These are phyloP conservation scores for Hydrolagus affinis DNA, from an alignment of 2,113 vertebrate genomes.

Conservation along the genomic window DNA sequence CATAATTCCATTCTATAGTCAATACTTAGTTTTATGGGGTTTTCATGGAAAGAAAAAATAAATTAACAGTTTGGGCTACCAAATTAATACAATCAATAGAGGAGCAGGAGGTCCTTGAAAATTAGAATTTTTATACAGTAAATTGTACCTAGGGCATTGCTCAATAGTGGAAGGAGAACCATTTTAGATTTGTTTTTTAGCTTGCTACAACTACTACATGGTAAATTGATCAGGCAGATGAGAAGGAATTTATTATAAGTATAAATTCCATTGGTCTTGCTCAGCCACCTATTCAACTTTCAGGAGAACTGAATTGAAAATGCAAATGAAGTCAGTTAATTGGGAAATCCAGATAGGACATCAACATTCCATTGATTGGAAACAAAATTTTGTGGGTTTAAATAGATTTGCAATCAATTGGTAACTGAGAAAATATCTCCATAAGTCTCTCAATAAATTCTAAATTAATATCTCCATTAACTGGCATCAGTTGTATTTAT, in stretches of 20 bases:
- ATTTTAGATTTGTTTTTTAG: background rate
- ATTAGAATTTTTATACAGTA: background rate
- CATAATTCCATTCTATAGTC: too few relatives aligned
- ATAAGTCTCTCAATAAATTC: background rate
- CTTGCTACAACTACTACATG: too few relatives aligned
- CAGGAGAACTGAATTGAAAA: background rate
- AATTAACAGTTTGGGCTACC: background rate
- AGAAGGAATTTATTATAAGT: too few relatives aligned
- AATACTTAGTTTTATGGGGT: background rate
- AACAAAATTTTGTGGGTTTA: background rate
- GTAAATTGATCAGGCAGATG: too few relatives aligned
- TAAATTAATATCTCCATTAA: slow-evolving; percentile 8
- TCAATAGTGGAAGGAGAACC: background rate
- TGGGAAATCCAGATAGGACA: background rate
- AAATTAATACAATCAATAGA: background rate
- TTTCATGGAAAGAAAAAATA: background rate
- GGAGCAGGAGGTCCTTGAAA: background rate
- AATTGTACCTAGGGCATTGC: background rate
- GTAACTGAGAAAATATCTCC: background rate
- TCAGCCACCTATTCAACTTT: too few relatives aligned
- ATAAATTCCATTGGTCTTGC: too few relatives aligned
- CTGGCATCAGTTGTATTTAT: background rate
- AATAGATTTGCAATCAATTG: background rate
- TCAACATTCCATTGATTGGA: background rate
- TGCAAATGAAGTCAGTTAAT: background rate